These are phyloP conservation scores for Acleris emargana DNA, from an alignment of 2,888 invertebrate species.

Conservation along the genomic window DNA sequence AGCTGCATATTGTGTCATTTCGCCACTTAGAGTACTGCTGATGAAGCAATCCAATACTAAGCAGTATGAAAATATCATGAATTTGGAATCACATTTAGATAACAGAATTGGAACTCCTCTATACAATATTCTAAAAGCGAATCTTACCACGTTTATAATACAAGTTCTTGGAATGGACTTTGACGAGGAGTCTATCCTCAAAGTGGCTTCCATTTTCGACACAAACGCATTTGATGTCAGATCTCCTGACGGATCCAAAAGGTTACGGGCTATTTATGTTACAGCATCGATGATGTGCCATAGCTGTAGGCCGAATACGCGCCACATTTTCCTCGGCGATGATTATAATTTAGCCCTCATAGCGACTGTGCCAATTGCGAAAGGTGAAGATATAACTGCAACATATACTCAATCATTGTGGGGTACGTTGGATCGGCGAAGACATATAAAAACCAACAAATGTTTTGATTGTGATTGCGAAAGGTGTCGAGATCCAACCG, in stretches of 20 bases:
- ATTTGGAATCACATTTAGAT: conserved; percentile 85
- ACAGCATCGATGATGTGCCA: conserved; percentile 88
- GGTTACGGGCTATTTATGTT: conserved; percentile 86
- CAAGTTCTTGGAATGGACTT: conserved; percentile 83
- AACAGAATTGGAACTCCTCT: conserved; percentile 84
- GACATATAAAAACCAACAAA: conserved; percentile 85
- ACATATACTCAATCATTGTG: conserved; percentile 89
- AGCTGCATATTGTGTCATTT: conserved; percentile 87
- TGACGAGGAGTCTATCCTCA: conserved; percentile 84
- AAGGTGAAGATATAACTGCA: conserved; percentile 86
- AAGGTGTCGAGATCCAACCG: conserved; percentile 88
- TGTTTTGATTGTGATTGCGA: conserved; percentile 88
- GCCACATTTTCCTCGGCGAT: conserved; percentile 85
- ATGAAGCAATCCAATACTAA: conserved; percentile 82
- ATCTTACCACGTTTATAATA: conserved; percentile 85
- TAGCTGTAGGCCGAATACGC: conserved; percentile 88
- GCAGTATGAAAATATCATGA: conserved; percentile 80
- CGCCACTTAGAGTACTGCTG: conserved; percentile 86
- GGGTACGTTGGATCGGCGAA: conserved; percentile 86
- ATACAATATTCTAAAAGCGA: conserved; percentile 84
- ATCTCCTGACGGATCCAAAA: conserved; percentile 73
- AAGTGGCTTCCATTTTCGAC: conserved; percentile 87
- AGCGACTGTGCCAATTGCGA: conserved; percentile 86
- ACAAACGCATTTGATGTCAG: conserved; percentile 89
- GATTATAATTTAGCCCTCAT: conserved; percentile 85